phyloP scores from a whole-genome alignment of 35 echinoderm and acorn worm species.

The Apostichopus parvimensis region DNA sequence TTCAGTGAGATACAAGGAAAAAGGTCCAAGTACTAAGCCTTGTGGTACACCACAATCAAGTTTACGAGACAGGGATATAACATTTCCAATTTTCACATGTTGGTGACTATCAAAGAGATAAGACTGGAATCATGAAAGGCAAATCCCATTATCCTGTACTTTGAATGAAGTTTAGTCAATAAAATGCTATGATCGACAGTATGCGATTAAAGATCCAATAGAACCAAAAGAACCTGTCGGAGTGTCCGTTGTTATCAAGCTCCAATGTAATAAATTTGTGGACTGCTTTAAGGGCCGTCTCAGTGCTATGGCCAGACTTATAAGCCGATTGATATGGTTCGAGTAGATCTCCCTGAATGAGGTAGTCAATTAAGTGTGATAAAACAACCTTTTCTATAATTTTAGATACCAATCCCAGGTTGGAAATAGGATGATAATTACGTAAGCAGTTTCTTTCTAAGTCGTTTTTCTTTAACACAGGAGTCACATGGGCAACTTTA shows the following conservation, averaged over 20 bases:
- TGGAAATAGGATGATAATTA: not conserved
- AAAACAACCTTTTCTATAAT: not conserved
- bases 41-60: too few relatives aligned
- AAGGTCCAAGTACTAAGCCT: too few relatives aligned
- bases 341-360: not conserved
- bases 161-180: not conserved
- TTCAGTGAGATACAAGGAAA: too few relatives aligned
- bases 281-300: constrained; percentile 8
- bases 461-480: not conserved
- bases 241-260: not conserved
- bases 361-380: not conserved
- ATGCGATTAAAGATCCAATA: too few relatives aligned
- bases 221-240: not conserved
- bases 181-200: not conserved
- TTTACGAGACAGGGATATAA: too few relatives aligned
- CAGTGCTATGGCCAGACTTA: constrained; percentile 11
- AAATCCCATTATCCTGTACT: not conserved
- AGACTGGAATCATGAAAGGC: not conserved
- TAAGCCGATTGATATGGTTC: constrained; percentile 5
- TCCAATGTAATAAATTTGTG: not conserved
- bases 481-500: too few relatives aligned
- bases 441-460: not conserved
- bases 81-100: too few relatives aligned
- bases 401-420: constrained; percentile 26
- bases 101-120: not conserved